Percentiles rank a stretch among this genome's conserved stretches.
Conservation (phyloP, 2,888 invertebrate genomes). For the Xestia rhomboidea region DNA sequence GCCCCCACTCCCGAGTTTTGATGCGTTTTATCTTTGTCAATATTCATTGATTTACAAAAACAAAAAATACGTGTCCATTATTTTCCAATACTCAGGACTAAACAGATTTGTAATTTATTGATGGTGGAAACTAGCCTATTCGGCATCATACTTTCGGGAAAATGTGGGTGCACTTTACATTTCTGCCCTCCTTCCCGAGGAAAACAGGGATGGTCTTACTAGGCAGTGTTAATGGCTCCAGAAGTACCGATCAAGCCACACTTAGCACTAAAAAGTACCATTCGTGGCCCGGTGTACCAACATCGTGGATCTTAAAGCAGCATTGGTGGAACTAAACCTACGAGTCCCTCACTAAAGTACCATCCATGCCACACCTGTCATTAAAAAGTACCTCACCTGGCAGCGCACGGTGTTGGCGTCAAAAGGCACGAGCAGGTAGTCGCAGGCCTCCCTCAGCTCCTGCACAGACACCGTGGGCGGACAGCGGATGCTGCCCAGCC, state of each 20-base stretch:
- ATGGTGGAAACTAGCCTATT: too few relatives aligned
- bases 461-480: constrained; percentile 99
- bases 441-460: constrained; percentile 99
- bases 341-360: background rate
- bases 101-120: too few relatives aligned
- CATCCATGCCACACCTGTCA: background rate
- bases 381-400: constrained; percentile 77
- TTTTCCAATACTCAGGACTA: too few relatives aligned
- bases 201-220: too few relatives aligned
- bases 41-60: too few relatives aligned
- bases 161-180: too few relatives aligned
- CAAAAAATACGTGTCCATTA: too few relatives aligned
- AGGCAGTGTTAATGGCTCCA: too few relatives aligned
- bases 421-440: constrained; percentile 99
- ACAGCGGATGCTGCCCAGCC: constrained; percentile 97
- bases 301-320: background rate
- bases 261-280: background rate
- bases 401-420: constrained; percentile 98
- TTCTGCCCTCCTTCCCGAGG: too few relatives aligned
- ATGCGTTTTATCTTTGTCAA: too few relatives aligned
- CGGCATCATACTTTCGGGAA: too few relatives aligned
- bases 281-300: background rate
- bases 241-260: background rate
- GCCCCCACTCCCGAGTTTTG: too few relatives aligned
- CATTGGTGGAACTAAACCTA: background rate